A percentile compares a stretch with the other conserved stretches of the same genome.
These are phyloP conservation scores for Leuciscus waleckii DNA, from an alignment of 2,797 vertebrate genomes.

Conservation along the genomic window DNA sequence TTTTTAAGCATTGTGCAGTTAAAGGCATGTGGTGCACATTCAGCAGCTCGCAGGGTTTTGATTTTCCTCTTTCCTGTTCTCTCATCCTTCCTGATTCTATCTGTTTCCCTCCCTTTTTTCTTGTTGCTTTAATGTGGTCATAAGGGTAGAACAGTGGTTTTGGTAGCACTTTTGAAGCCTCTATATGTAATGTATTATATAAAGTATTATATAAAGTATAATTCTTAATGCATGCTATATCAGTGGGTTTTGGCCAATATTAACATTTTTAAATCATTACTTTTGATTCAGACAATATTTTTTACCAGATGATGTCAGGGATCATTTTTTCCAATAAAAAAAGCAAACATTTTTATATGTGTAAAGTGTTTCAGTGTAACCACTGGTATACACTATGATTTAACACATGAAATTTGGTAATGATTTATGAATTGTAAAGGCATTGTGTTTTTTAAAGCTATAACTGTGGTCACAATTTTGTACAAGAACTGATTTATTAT, in stretches of 20 bases:
- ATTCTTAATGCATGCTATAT: conserved; percentile 11
- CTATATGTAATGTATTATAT: conserved; percentile 5
- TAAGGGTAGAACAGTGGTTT: neutral
- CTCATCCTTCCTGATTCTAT: conserved; percentile 45
- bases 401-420: neutral
- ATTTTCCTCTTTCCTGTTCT: conserved; percentile 47
- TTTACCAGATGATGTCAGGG: neutral
- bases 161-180: conserved; percentile 33
- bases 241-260: neutral
- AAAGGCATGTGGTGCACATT: conserved; percentile 36
- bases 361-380: neutral
- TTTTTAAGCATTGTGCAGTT: conserved; percentile 17
- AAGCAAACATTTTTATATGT: neutral
- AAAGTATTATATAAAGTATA: neutral
- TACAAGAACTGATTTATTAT: neutral
- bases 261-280: no score
- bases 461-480: neutral
- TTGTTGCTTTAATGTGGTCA: conserved; percentile 35
- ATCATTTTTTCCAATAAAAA: neutral
- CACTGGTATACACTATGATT: neutral
- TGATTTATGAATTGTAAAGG: neutral
- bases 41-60: conserved; percentile 25
- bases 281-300: neutral
- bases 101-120: conserved; percentile 48
- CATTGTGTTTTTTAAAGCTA: neutral